Percentiles rank a stretch among this genome's conserved stretches.
Conservation (phyloP, 2,113 vertebrate genomes). For the Triplophysa siluroides region DNA sequence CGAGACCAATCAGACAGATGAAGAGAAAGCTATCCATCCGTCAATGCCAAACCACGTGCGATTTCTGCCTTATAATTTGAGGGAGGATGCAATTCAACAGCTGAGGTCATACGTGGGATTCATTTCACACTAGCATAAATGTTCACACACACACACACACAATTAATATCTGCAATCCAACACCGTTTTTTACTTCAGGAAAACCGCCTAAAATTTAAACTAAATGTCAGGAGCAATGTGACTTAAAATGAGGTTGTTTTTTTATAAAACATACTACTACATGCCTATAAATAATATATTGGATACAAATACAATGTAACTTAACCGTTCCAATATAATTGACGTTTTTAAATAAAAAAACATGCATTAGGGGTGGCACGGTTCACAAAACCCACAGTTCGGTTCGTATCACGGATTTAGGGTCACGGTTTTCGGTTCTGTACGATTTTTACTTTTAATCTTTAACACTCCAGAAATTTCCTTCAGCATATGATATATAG, state of each 20-base stretch:
- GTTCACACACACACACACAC: not conserved
- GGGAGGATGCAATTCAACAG: not conserved
- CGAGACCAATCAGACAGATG: not conserved
- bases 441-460: too few relatives aligned
- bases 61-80: conserved; percentile 5
- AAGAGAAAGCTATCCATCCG: not conserved
- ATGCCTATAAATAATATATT: too few relatives aligned
- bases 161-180: conserved; percentile 5
- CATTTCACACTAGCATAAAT: not conserved
- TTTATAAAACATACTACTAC: too few relatives aligned
- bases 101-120: not conserved
- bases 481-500: too few relatives aligned
- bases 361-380: too few relatives aligned
- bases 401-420: too few relatives aligned
- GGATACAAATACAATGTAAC: too few relatives aligned
- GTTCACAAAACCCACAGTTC: too few relatives aligned
- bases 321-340: too few relatives aligned
- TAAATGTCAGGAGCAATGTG: not conserved
- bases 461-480: too few relatives aligned
- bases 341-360: too few relatives aligned
- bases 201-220: not conserved
- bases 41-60: not conserved
- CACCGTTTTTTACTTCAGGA: not conserved
- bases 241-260: not conserved
- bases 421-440: too few relatives aligned